Conservation (phyloP, 2,797 vertebrate genomes). For the Spondyliosoma cantharus region DNA sequence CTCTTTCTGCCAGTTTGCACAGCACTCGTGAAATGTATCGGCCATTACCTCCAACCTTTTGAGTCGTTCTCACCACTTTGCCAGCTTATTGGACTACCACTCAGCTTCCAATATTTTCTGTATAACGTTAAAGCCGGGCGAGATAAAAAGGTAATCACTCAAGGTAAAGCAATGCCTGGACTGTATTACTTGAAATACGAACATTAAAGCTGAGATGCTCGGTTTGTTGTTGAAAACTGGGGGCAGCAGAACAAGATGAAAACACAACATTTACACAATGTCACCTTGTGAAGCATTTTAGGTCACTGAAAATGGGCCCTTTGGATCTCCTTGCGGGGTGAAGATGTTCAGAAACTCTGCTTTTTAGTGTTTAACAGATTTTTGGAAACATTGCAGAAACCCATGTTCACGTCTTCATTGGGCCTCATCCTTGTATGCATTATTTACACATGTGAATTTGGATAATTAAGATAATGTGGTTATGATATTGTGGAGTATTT, state of each 20-base stretch:
- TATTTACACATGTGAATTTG: too few species aligned
- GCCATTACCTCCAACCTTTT: slow-evolving; percentile 14
- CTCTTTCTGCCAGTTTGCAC: slow-evolving; percentile 4
- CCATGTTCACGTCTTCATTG: too few species aligned
- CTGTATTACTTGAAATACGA: not conserved
- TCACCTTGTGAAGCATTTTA: not conserved
- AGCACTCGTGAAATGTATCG: slow-evolving; percentile 17
- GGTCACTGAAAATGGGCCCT: too few species aligned
- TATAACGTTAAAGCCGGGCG: not conserved
- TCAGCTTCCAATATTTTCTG: slow-evolving; percentile 14
- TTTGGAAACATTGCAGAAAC: too few species aligned
- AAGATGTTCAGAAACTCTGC: too few species aligned
- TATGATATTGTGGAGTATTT: too few species aligned
- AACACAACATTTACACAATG: slow-evolving; percentile 3
- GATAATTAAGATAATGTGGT: too few species aligned
- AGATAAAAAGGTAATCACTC: slow-evolving; percentile 12
- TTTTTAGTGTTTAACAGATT: too few species aligned
- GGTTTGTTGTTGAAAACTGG: not conserved
- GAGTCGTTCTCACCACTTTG: slow-evolving; percentile 21
- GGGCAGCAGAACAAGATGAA: not conserved
- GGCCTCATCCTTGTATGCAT: too few species aligned
- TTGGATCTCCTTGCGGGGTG: too few species aligned
- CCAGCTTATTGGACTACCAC: slow-evolving; percentile 1
- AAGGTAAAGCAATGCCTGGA: not conserved
- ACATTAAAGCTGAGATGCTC: slow-evolving; percentile 7